Evolutionary conservation across 2,113 vertebrate species (phyloP).

Genomic region (Etheostoma cragini): DNA sequence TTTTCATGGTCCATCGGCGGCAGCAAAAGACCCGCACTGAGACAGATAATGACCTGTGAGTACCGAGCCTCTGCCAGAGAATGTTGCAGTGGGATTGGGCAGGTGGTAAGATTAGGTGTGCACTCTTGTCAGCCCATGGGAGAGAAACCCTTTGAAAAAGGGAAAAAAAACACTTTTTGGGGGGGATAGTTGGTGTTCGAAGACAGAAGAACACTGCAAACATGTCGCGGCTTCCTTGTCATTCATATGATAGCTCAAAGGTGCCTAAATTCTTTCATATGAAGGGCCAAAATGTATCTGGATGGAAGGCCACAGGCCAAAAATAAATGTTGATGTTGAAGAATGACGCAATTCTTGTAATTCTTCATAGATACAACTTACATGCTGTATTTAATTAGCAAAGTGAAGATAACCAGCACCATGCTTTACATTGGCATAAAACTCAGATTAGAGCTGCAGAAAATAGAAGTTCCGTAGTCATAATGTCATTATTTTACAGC

Average conservation of each 20-base stretch:
- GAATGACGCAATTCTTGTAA: too few species aligned
- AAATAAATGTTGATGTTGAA: too few species aligned
- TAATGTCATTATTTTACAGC: too few species aligned
- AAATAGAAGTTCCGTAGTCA: too few species aligned
- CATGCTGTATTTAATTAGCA: too few species aligned
- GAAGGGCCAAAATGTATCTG: too few species aligned
- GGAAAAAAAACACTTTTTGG: constrained; percentile 29
- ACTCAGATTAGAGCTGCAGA: too few species aligned
- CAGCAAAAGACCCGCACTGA: constrained; percentile 86
- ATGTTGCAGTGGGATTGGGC: constrained; percentile 55
- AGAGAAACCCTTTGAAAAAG: constrained; percentile 53
- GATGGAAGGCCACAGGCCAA: too few species aligned
- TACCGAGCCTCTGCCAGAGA: constrained; percentile 69
- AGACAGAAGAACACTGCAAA: constrained; percentile 23
- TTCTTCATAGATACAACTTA: too few species aligned
- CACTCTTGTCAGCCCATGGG: constrained; percentile 55
- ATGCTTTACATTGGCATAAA: too few species aligned
- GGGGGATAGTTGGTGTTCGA: neutral
- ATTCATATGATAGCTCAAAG: constrained; percentile 11
- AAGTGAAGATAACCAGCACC: too few species aligned
- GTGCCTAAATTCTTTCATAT: too few species aligned
- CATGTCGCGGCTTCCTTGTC: constrained; percentile 4
- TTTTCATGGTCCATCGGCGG: constrained; percentile 86
- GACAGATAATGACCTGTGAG: constrained; percentile 88
- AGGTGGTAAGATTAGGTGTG: constrained; percentile 66